Evolutionary conservation across 2,113 vertebrate species (phyloP).

Genomic region (Laterallus jamaicensis): DNA sequence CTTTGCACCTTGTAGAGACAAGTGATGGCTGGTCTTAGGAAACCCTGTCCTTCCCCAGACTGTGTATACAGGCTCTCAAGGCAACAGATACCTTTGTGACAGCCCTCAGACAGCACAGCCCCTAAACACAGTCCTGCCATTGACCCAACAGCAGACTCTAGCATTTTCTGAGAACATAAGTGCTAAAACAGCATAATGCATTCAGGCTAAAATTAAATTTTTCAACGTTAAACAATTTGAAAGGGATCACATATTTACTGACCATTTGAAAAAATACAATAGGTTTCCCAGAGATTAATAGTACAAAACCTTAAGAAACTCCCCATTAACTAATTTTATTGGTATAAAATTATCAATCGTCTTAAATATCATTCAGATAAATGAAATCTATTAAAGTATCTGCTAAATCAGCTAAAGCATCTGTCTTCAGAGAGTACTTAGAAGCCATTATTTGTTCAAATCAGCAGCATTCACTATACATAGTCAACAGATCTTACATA

Average conservation of each 20-base stretch:
- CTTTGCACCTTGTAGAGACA: not conserved
- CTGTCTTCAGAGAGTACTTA: not conserved
- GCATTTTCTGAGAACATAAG: not conserved
- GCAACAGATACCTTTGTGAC: fast-evolving
- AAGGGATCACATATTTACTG: not conserved
- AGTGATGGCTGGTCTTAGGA: not conserved
- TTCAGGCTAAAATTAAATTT: not conserved
- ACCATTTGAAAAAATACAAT: not conserved
- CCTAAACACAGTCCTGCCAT: not conserved
- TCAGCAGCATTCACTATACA: not conserved
- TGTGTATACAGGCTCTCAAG: not conserved
- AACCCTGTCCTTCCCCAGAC: not conserved
- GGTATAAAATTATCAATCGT: not conserved
- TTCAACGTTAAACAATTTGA: not conserved
- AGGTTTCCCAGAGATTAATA: not conserved
- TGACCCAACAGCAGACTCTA: not conserved
- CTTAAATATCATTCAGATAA: not conserved
- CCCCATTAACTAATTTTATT: not conserved
- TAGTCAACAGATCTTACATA: slow-evolving; percentile 38
- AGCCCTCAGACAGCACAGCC: not conserved
- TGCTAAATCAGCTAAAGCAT: slow-evolving; percentile 7
- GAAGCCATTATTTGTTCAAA: not conserved
- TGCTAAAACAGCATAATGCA: not conserved
- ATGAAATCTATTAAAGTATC: not conserved
- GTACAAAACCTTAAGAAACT: not conserved